Percentiles rank a stretch among this genome's conserved stretches.
Evolutionary conservation across 2,888 invertebrate species (phyloP).

Genomic region (Cephus rjabovi): DNA sequence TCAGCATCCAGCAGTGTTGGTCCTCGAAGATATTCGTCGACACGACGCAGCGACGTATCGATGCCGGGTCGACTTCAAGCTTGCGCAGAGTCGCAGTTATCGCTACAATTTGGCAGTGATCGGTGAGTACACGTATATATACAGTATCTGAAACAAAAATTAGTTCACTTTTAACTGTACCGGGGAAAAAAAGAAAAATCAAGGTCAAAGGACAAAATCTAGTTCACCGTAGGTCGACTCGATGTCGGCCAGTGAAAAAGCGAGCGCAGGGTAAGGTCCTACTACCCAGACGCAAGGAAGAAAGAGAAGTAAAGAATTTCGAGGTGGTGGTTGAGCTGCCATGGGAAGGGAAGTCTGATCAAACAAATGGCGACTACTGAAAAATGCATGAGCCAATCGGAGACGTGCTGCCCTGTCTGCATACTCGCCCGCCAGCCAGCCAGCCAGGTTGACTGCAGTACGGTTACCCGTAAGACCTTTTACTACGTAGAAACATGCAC

Average conservation of each 20-base stretch:
- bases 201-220: too few relatives aligned
- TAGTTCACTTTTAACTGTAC: too few relatives aligned
- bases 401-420: constrained; percentile 28
- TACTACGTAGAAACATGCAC: too few relatives aligned
- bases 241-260: too few relatives aligned
- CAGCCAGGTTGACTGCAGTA: too few relatives aligned
- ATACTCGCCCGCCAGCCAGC: too few relatives aligned
- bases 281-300: not conserved
- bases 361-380: constrained; percentile 45
- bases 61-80: constrained; percentile 90
- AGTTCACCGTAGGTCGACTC: too few relatives aligned
- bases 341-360: constrained; percentile 20
- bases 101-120: constrained; percentile 91
- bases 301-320: constrained; percentile 12
- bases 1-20: constrained; percentile 83
- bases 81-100: constrained; percentile 90
- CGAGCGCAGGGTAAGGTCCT: too few relatives aligned
- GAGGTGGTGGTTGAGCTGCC: not conserved
- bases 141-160: too few relatives aligned
- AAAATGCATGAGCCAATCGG: constrained; percentile 49
- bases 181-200: too few relatives aligned
- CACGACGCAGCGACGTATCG: constrained; percentile 91
- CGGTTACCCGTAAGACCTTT: too few relatives aligned
- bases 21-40: constrained; percentile 86
- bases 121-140: constrained; percentile 73